These are phyloP conservation scores for Pachypanchax playfairii DNA, from an alignment of 2,113 vertebrate genomes.

Conservation along the genomic window DNA sequence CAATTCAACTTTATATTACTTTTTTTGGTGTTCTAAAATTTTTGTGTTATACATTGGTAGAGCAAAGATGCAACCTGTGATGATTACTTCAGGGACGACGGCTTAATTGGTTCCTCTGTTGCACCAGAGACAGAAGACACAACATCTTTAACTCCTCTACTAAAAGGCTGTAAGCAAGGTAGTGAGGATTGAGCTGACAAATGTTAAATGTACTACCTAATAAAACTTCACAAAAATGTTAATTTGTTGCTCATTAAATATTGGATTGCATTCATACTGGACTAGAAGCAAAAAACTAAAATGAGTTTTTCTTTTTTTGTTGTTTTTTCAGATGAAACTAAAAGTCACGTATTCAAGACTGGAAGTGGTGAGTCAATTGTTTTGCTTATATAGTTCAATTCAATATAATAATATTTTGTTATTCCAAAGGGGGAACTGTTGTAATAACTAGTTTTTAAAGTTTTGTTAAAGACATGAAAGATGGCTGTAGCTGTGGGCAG, in stretches of 20 bases:
- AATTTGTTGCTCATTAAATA: not conserved
- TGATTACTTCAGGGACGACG: constrained; percentile 77
- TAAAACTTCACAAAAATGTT: not conserved
- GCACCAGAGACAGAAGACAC: constrained; percentile 53
- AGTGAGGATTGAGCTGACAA: constrained; percentile 71
- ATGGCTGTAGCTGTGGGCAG: too few relatives aligned
- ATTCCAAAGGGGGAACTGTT: too few relatives aligned
- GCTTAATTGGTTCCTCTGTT: constrained; percentile 49
- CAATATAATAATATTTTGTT: too few relatives aligned
- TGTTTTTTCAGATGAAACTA: constrained; percentile 82
- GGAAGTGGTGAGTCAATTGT: constrained; percentile 81
- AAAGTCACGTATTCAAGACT: constrained; percentile 73
- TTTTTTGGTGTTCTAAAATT: not conserved
- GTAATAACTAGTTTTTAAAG: too few relatives aligned
- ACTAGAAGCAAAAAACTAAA: not conserved
- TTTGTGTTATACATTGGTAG: constrained; percentile 41
- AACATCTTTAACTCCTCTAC: constrained; percentile 61
- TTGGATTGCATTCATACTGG: too few relatives aligned
- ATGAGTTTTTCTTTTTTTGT: not conserved
- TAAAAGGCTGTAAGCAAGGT: constrained; percentile 78
- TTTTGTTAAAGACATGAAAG: too few relatives aligned
- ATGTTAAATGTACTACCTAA: not conserved
- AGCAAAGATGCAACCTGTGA: constrained; percentile 82
- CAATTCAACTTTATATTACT: not conserved
- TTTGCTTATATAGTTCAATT: too few relatives aligned